Base-by-base conservation (phyloP, 2,113 vertebrate genomes). In the Casuarius casuarius region DNA sequence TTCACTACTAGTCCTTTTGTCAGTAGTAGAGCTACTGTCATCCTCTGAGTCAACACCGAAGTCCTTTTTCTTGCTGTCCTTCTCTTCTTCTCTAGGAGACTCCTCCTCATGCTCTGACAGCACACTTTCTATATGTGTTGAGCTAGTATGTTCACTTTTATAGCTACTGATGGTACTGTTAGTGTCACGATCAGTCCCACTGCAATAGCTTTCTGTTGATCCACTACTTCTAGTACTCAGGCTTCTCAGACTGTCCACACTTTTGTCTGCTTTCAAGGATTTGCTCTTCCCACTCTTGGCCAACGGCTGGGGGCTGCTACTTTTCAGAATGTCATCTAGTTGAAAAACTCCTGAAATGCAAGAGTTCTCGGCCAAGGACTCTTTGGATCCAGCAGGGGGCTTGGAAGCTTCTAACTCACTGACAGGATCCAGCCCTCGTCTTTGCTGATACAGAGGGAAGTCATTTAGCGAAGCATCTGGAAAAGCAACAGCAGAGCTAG, bases 91-190 rank as follows among this genome's bases (percentile, higher is more conserved):
- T 85, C 98, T 98, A 29, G 99, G 99, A 49, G 99, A 98, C 4
- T 97, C 97, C 74, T 98, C 97, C 74, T 98, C 98, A 0, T 98
- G 98, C 90, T 98, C 98, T 2, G 99, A 99, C 74, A 99, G 95
- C 58, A 99, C 97, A 84, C 99, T 99, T 97, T 99, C 99, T 94
- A 99, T 98, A 33, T 99, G 99, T 0, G 99, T 99, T 18, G 99
- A 99, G 96, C 99, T 99, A 22, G 99, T 99, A 92, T 99, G 99
- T 84, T 99, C 99, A 18, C 99, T 99, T 97, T 98, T 99, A 75
- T 99, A 99, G 98, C 99, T 99, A 98, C 99, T 99, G 94, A 99
- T 97, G 3, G 99, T 99, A 94, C 99, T 99, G 98, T 99, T 99
- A 72, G 99, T 99, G 96, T 99, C 99, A 33, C 99, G 97, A 95